Conservation (phyloP, 2,113 vertebrate species). For the Phaetusa simplex region DNA sequence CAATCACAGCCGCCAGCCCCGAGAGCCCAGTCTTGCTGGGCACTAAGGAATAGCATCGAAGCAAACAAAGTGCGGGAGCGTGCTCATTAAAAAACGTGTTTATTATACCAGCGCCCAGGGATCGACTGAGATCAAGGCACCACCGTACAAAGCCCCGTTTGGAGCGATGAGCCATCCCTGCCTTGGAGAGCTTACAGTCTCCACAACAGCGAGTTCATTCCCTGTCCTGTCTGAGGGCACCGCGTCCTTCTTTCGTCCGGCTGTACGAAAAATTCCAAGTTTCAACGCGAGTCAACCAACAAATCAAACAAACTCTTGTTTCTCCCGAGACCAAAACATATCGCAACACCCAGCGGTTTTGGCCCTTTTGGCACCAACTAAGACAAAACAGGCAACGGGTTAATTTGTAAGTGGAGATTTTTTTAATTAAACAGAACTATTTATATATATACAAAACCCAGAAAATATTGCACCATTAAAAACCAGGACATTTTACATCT, state of each 20-base stretch:
- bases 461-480: slow-evolving; percentile 57
- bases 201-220: background rate
- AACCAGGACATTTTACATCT: slow-evolving; percentile 40
- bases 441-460: slow-evolving; percentile 73
- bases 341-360: background rate
- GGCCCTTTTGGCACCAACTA: background rate
- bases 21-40: background rate
- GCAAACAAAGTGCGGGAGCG: background rate
- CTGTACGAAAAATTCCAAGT: background rate
- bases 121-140: background rate
- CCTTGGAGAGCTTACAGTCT: background rate
- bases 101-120: background rate
- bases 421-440: slow-evolving; percentile 72
- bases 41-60: background rate
- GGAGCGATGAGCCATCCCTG: background rate
- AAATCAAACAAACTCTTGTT: background rate
- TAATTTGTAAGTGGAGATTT: background rate
- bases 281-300: background rate
- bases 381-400: background rate
- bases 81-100: background rate
- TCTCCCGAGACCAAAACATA: background rate
- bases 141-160: background rate
- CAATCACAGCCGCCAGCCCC: background rate
- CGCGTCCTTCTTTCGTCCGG: background rate
- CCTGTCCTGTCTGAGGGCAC: background rate